Base-by-base conservation (phyloP, 2,797 vertebrate genomes). In the Platyrinchus mystaceus region DNA sequence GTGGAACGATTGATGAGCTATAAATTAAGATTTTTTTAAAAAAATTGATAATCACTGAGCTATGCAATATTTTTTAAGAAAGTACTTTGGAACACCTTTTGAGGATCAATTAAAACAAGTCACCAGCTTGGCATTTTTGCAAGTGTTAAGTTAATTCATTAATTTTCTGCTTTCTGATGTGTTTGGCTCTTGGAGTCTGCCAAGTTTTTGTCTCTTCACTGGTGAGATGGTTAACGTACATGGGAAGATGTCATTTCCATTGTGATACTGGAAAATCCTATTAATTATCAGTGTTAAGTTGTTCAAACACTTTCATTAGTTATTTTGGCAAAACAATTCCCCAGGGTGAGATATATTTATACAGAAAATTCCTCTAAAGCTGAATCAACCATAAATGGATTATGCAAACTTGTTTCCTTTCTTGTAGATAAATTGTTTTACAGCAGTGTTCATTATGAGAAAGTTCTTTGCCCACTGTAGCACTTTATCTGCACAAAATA, bases 221-320 rank as follows among this genome's bases (percentile, higher is more conserved):
- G 36, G 39, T 49, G 49, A 91, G 70, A 62, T 43, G 73, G 81
- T 92, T 95, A 85, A 92, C 14, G 2, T 69, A 62, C 16, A 28
- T 7, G 53, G 78, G 75, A 97, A 93, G 47, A 89, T 74, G 89
- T 73, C 43, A 30, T 64, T 91, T 77, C 94, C 71, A 32, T 88
- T 93, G 58, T 78, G 55, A 82, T 93, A 91, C 81, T 96, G 96
- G 95, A 93, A 97, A 94, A 95, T 90, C 95, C 91, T 93, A 96
- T 97, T 95, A 96, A 97, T 96, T 95, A 95, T 89, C 90, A 79
- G 47, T 87, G 76, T 83, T 96, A 97, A 97, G 78, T 96, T 96
- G 84, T 86, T 96, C 89, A 91, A 94, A 93, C 47, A 79, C 67
- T 96, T 96, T 49, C 70, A 95, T 95, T 94, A 93, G 81, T 96